Percentiles rank a stretch among this genome's conserved stretches.
These are phyloP conservation scores for Aradus depressus DNA, from an alignment of 2,888 invertebrate species.

Conservation along the genomic window DNA sequence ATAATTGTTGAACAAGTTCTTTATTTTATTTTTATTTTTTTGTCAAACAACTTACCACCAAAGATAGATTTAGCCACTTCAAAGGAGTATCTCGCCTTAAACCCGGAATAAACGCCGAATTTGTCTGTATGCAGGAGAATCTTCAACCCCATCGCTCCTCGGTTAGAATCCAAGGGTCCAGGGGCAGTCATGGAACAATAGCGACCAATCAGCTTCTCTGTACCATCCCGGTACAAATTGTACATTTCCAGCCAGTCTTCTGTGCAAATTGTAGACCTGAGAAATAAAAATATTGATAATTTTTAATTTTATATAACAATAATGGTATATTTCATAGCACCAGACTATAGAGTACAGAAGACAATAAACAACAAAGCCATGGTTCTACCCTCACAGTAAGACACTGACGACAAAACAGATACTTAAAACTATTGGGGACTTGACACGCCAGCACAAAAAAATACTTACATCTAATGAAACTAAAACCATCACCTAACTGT, in stretches of 20 bases:
- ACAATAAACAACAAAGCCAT: too few relatives aligned
- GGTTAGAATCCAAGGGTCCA: conserved; percentile 87
- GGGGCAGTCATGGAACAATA: conserved; percentile 88
- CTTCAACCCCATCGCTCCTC: conserved; percentile 76
- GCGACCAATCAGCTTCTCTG: conserved; percentile 73
- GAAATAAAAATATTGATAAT: conserved; percentile 1
- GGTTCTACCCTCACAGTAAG: too few relatives aligned
- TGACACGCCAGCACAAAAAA: background rate
- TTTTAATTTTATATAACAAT: background rate
- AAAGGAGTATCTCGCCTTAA: conserved; percentile 91
- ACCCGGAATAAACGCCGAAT: conserved; percentile 83
- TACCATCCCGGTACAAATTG: conserved; percentile 72
- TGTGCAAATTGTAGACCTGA: conserved; percentile 62
- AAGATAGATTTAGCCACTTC: conserved; percentile 78
- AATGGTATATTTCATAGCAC: background rate
- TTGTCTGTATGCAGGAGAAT: conserved; percentile 80
- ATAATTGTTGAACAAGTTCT: too few relatives aligned
- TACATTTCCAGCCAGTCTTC: conserved; percentile 93
- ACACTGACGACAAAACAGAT: too few relatives aligned
- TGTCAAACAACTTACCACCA: conserved; percentile 47
- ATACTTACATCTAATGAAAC: too few relatives aligned
- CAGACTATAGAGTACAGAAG: too few relatives aligned
- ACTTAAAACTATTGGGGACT: too few relatives aligned
- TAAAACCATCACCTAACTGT: too few relatives aligned
- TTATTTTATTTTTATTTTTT: too few relatives aligned